Percentiles rank a stretch among this genome's conserved stretches.
phyloP scores from a whole-genome alignment of 1,140 invertebrate species.

The Orius insidiosus region DNA sequence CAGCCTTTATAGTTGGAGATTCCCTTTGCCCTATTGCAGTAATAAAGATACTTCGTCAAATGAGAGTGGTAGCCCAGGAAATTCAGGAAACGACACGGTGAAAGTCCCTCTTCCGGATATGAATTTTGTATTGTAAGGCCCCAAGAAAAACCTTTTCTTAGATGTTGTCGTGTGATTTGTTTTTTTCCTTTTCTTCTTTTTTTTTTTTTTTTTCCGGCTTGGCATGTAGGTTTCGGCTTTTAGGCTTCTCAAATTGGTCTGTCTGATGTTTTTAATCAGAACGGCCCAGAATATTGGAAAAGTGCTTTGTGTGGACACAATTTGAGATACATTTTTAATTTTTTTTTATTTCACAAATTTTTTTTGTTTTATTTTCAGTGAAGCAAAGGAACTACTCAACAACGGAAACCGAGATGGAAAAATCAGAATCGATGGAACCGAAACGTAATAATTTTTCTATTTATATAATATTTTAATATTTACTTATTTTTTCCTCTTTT shows the following conservation, averaged over 20 bases:
- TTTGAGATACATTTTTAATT: no score
- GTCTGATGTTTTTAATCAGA: no score
- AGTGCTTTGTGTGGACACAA: no score
- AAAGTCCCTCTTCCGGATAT: slow-evolving; percentile 48
- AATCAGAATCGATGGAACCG: slow-evolving; percentile 17
- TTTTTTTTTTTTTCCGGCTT: no score
- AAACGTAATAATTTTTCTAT: background rate
- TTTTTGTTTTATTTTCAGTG: slow-evolving; percentile 34
- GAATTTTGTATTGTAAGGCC: slow-evolving; percentile 49
- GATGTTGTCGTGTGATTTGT: slow-evolving; percentile 16
- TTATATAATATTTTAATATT: no score
- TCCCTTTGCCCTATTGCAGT: slow-evolving; percentile 81
- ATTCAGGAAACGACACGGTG: slow-evolving; percentile 56
- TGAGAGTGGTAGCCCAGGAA: slow-evolving; percentile 27
- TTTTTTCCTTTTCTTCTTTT: background rate
- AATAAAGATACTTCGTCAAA: slow-evolving; percentile 27
- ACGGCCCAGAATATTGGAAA: no score
- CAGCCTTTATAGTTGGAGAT: slow-evolving; percentile 84
- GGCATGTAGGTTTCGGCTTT: no score
- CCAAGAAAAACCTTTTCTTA: background rate
- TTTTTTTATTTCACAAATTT: no score
- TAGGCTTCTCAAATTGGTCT: no score
- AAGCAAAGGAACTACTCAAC: slow-evolving; percentile 63
- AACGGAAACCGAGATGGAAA: slow-evolving; percentile 20
- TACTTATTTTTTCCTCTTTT: no score